Evolutionary conservation across 2,797 vertebrate species (phyloP), one percentile per base, ranked within the genome.

Genomic region (Momotus momota): DNA sequence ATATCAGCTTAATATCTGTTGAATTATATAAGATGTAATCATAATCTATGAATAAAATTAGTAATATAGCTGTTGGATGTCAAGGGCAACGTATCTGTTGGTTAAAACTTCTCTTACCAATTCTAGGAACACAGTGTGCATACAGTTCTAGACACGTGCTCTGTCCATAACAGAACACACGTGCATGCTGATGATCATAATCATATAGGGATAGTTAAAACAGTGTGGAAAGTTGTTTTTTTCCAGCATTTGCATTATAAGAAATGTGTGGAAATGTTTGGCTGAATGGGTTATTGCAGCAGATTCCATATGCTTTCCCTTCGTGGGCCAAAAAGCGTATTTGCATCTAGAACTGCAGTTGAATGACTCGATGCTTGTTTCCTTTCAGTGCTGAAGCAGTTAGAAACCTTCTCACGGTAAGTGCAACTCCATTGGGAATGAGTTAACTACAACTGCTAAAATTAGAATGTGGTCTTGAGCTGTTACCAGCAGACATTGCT

Each of bases 351-450:
- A 96, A 96, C 81, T 95, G 95, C 97, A 97, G 97, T 97, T 97
- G 95, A 98, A 98, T 98, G 98, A 98, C 98, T 98, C 98, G 92
- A 97, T 98, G 98, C 98, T 98, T 98, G 98, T 98, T 98, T 98
- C 98, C 98, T 98, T 98, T 98, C 98, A 98, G 98, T 98, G 98
- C 98, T 97, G 98, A 98, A 98, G 98, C 98, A 97, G 97, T 98
- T 98, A 98, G 98, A 98, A 98, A 98, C 95, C 98, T 98, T 96
- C 98, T 98, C 97, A 98, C 90, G 98, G 98, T 98, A 98, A 98
- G 98, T 98, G 97, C 92, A 97, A 92, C 92, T 96, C 96, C 95
- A 96, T 88, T 97, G 97, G 96, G 96, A 97, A 95, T 95, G 88
- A 96, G 95, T 96, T 97, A 95, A 96, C 92, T 96, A 80, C 92